Evolutionary conservation across 2,888 invertebrate species (phyloP).

Genomic region (Kryphioiulus occultus): DNA sequence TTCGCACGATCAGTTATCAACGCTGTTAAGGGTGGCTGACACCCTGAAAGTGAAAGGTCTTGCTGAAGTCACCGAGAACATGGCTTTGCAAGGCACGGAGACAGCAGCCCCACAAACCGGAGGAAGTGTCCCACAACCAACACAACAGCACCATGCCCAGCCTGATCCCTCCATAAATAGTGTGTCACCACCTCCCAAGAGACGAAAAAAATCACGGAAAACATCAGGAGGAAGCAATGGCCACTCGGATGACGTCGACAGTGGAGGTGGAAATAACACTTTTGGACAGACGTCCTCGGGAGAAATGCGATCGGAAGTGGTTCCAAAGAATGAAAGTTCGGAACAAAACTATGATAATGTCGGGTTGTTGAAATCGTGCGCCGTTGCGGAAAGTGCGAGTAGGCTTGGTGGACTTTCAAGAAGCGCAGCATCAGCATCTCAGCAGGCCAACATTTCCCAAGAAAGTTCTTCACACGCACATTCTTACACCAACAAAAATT

Average conservation of each 20-base stretch:
- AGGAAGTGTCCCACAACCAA: background rate
- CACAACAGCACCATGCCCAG: background rate
- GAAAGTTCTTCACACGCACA: slow-evolving; percentile 10
- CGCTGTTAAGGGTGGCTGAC: slow-evolving; percentile 64
- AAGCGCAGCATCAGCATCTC: background rate
- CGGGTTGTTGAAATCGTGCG: slow-evolving; percentile 18
- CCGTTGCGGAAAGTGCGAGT: background rate
- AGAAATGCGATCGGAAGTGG: background rate
- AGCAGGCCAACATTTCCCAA: slow-evolving; percentile 39
- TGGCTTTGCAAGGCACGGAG: slow-evolving; percentile 33
- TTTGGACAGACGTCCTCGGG: background rate
- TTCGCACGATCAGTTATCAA: slow-evolving; percentile 83
- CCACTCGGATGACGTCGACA: slow-evolving; percentile 45
- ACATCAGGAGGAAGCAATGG: slow-evolving; percentile 17
- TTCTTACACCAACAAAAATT: slow-evolving; percentile 35
- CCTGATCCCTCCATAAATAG: background rate
- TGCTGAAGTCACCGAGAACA: slow-evolving; percentile 56
- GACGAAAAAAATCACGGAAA: slow-evolving; percentile 37
- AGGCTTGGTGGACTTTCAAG: background rate
- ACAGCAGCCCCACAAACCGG: background rate
- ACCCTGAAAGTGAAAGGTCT: slow-evolving; percentile 53
- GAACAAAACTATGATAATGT: slow-evolving; percentile 24
- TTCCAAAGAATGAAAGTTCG: background rate
- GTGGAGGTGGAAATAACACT: background rate
- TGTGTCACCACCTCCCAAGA: background rate